Evolutionary conservation across 2,888 invertebrate genomes (phyloP), one percentile per base, ranked within the genome.

Genomic region (Acrocyrtus sp.): DNA sequence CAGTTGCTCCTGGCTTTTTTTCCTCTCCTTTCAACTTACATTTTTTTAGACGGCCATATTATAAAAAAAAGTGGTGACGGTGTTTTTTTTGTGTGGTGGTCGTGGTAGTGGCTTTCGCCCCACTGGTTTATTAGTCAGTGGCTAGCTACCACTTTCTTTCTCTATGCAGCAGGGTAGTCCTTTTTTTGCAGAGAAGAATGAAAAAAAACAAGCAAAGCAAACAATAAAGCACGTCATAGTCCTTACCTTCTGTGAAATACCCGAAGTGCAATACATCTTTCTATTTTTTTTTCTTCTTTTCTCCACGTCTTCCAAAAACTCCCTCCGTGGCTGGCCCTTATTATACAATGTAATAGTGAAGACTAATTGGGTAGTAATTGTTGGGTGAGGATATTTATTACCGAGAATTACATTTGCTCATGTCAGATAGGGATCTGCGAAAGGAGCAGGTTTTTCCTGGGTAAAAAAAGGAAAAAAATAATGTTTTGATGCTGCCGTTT

Each of bases 311-410:
- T 45, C 66, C 34, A 27, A n/a, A 54, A n/a, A 41, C n/a, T n/a
- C n/a, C n/a, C n/a, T n/a, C n/a, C n/a, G n/a, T n/a, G n/a, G n/a
- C n/a, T n/a, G n/a, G n/a, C n/a, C n/a, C n/a, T n/a, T n/a, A n/a
- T n/a, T n/a, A 57, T 24, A 17, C 34, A 63, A 47, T 47, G 62
- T 57, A 56, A 69, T 48, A 61, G 54, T 45, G 39, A 12, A 58
- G 68, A 70, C 76, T 73, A 76, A 76, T 76, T 76, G 73, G 73
- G 66, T 60, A 70, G 76, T 76, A 76, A 76, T 73, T 70, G 65
- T 68, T 68, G 60, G 53, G 60, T 68, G 68, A 68, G 60, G 53
- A 68, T 68, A 68, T 68, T 68, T 68, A 68, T 68, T 60, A 47
- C 68, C 53, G n/a, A 60, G 68, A 60, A 60, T 68, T 68, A 60